A percentile compares a stretch with the other conserved stretches of the same genome.
Evolutionary conservation across 1,140 invertebrate genomes (phyloP).

Genomic region (Neodiprion pinetum): DNA sequence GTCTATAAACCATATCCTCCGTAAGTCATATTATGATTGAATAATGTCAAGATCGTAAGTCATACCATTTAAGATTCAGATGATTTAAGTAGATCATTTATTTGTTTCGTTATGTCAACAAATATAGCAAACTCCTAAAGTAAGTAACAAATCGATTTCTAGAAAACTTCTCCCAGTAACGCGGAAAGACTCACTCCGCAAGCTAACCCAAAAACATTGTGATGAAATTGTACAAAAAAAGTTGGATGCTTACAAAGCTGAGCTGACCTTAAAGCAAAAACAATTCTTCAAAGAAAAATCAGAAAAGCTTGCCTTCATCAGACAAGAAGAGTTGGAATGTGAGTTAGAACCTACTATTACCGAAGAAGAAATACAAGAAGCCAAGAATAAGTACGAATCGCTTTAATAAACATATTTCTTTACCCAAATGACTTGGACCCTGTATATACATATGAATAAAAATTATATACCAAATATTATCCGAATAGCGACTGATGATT

Average conservation of each 20-base stretch:
- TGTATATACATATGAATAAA: not conserved
- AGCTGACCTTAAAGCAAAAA: conserved; percentile 72
- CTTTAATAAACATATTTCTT: not conserved
- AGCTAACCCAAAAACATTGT: conserved; percentile 72
- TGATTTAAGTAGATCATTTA: too few relatives aligned
- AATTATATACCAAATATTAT: not conserved
- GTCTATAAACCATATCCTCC: conserved; percentile 72
- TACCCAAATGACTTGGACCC: not conserved
- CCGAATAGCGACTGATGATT: not conserved
- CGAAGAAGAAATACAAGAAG: conserved; percentile 70
- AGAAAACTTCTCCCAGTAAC: conserved; percentile 64
- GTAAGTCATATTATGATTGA: conserved; percentile 52
- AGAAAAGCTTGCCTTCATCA: conserved; percentile 70
- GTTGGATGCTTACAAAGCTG: conserved; percentile 67
- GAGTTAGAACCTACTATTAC: conserved; percentile 69
- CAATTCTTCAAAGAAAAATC: conserved; percentile 69
- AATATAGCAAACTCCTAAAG: too few relatives aligned
- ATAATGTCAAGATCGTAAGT: not conserved
- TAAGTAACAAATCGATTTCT: conserved; percentile 14
- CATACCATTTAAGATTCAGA: too few relatives aligned
- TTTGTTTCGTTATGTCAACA: too few relatives aligned
- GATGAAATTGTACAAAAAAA: conserved; percentile 70
- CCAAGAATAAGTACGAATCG: conserved; percentile 54
- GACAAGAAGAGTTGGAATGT: conserved; percentile 73
- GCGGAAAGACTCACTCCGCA: conserved; percentile 71